These are phyloP conservation scores for Eptesicus fuscus DNA, from an alignment of 2,113 vertebrate genomes.

Conservation along the genomic window DNA sequence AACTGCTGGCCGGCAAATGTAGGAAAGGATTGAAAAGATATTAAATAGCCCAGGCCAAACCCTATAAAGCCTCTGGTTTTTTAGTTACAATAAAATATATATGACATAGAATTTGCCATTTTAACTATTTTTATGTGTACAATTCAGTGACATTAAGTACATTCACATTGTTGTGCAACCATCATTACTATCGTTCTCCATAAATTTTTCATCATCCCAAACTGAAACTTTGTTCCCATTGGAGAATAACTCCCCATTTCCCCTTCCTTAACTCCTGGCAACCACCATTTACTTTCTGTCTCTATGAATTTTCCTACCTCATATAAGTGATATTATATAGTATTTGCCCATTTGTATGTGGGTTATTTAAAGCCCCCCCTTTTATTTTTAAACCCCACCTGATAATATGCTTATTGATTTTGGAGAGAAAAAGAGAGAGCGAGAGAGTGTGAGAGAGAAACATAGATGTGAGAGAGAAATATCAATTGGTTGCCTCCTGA, in stretches of 20 bases:
- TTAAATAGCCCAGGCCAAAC: background rate
- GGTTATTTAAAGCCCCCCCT: background rate
- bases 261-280: too few relatives aligned
- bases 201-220: background rate
- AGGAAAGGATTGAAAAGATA: background rate
- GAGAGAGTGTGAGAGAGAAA: background rate
- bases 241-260: background rate
- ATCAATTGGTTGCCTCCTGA: background rate
- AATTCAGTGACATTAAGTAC: background rate
- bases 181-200: background rate
- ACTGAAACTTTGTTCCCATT: background rate
- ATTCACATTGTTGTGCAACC: background rate
- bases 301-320: background rate
- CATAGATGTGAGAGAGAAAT: background rate
- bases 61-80: background rate
- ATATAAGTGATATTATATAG: background rate
- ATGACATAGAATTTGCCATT: background rate
- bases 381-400: background rate
- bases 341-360: background rate
- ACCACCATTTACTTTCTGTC: background rate
- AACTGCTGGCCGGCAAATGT: background rate
- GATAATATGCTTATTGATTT: background rate
- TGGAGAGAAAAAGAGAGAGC: too few relatives aligned
- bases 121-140: background rate
- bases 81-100: background rate